These are phyloP conservation scores for Pipistrellus nathusii DNA, from an alignment of 2,797 vertebrate species.

Conservation along the genomic window DNA sequence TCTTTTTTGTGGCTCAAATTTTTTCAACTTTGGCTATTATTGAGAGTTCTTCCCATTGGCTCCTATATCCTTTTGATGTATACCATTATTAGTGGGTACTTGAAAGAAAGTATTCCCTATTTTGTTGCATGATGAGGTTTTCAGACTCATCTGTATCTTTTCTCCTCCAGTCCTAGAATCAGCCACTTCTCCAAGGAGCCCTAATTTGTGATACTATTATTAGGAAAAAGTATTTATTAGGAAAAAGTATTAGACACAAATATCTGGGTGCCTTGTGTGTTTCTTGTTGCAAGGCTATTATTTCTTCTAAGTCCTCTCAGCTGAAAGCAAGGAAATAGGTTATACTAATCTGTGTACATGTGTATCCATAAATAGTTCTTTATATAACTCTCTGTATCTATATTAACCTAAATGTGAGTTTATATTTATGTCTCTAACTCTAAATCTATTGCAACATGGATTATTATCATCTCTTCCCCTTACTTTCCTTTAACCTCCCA, in stretches of 20 bases:
- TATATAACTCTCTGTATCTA: not conserved
- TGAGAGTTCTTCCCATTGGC: not conserved
- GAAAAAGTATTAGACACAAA: not conserved
- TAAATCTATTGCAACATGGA: not conserved
- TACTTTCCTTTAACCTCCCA: not conserved
- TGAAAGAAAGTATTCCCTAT: not conserved
- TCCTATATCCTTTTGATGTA: not conserved
- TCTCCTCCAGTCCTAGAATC: not conserved
- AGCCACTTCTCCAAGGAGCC: not conserved
- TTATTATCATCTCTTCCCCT: not conserved
- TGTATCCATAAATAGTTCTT: not conserved
- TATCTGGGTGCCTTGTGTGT: not conserved
- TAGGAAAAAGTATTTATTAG: not conserved
- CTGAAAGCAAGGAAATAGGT: not conserved
- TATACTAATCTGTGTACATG: not conserved
- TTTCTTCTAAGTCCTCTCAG: not conserved
- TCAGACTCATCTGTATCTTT: not conserved
- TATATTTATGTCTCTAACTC: not conserved
- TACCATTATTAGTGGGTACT: not conserved
- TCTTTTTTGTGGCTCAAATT: not conserved
- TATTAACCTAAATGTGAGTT: not conserved
- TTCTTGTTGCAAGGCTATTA: not conserved
- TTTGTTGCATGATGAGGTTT: not conserved
- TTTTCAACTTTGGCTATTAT: not conserved
- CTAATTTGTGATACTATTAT: not conserved